phyloP scores from a whole-genome alignment of 2,113 vertebrate species.

The Protobothrops mucrosquamatus region DNA sequence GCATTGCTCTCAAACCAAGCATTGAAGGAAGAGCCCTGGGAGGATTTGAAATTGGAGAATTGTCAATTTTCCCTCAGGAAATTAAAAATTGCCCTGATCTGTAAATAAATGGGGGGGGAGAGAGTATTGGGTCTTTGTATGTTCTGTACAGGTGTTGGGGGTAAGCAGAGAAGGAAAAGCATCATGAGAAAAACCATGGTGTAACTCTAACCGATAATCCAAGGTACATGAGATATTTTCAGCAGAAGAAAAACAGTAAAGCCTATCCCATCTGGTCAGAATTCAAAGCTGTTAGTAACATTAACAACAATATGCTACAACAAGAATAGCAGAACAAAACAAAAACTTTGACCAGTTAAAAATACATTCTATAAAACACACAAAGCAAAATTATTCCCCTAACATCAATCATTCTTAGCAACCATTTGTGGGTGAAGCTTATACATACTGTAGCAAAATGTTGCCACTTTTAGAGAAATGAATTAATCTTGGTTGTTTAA shows the following conservation, averaged over 20 bases:
- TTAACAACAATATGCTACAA: background rate
- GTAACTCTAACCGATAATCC: background rate
- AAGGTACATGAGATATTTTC: background rate
- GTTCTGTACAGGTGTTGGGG: background rate
- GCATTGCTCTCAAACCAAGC: background rate
- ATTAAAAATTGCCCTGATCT: background rate
- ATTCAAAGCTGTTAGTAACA: background rate
- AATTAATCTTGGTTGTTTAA: too few species aligned
- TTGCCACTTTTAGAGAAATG: too few species aligned
- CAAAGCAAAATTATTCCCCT: background rate
- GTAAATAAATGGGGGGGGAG: background rate
- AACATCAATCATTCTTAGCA: too few species aligned
- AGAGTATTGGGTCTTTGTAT: background rate
- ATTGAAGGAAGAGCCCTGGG: background rate
- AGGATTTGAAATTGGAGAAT: background rate
- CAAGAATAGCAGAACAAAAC: background rate
- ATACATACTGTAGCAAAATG: too few species aligned
- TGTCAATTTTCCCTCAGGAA: background rate
- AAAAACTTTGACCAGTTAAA: background rate
- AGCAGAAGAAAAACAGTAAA: background rate
- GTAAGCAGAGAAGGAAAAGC: background rate
- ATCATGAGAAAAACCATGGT: background rate
- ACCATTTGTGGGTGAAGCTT: too few species aligned
- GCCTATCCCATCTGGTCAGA: background rate
- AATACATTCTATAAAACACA: background rate